A percentile compares a stretch with the other conserved stretches of the same genome.
phyloP scores from a whole-genome alignment of 2,797 vertebrate genomes.

The Tauraco hartlaubi region DNA sequence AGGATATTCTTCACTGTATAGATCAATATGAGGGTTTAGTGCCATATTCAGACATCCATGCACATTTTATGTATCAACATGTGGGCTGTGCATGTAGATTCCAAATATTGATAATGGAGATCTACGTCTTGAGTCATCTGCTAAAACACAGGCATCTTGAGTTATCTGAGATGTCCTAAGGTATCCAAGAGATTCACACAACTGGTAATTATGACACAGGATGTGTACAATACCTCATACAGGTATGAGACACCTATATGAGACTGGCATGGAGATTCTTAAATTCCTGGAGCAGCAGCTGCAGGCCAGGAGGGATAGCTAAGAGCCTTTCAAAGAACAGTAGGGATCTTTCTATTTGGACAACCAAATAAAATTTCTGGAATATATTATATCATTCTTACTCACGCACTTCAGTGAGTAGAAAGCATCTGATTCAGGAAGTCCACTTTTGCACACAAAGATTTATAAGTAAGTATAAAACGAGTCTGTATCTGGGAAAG shows the following conservation, averaged over 20 bases:
- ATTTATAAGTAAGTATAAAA: not conserved
- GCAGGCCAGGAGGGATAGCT: not conserved
- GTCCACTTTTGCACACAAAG: not conserved
- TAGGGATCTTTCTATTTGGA: not conserved
- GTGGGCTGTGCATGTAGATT: accelerated
- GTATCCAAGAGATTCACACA: not conserved
- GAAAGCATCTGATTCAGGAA: not conserved
- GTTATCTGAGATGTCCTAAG: not conserved
- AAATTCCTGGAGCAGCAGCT: not conserved
- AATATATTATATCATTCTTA: not conserved
- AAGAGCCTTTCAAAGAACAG: not conserved
- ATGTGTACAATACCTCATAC: not conserved
- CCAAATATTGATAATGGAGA: not conserved
- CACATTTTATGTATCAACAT: not conserved
- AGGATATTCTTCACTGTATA: not conserved
- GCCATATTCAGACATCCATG: not conserved
- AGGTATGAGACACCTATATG: not conserved
- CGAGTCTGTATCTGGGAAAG: not conserved
- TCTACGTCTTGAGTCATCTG: not conserved
- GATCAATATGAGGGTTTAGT: not conserved
- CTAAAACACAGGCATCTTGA: not conserved
- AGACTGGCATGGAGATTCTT: not conserved
- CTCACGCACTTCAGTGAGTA: not conserved
- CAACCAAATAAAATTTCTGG: not conserved
- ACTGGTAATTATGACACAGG: not conserved